Percentiles rank a stretch among this genome's conserved stretches.
Conservation (phyloP, 2,888 invertebrate species). For the Tuta absoluta region DNA sequence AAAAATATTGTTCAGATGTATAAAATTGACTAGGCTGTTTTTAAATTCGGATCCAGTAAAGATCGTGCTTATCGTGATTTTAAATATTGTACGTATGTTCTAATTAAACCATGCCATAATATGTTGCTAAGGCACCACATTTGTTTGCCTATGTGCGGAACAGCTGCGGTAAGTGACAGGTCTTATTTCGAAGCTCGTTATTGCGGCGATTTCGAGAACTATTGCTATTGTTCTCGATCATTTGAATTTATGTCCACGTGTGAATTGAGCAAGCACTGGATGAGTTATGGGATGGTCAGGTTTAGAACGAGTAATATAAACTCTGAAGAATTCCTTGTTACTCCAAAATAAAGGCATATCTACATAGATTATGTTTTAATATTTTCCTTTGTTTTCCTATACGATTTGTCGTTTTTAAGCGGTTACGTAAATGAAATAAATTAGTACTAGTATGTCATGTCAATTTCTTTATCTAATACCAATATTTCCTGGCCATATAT, state of each 20-base stretch:
- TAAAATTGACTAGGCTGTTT: too few species aligned
- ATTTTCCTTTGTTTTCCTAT: too few species aligned
- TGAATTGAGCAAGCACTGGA: background rate
- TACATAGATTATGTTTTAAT: too few species aligned
- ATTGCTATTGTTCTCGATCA: background rate
- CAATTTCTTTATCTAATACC: too few species aligned
- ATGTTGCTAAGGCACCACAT: background rate
- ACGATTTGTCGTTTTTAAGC: too few species aligned
- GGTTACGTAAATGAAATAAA: too few species aligned
- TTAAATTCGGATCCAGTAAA: background rate
- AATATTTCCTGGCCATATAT: too few species aligned
- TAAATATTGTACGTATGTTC: background rate
- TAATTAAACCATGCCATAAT: background rate
- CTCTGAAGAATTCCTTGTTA: background rate
- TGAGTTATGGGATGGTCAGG: background rate
- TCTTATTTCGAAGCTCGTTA: background rate
- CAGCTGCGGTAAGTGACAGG: background rate
- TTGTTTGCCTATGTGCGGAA: background rate
- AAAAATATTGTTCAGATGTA: too few species aligned
- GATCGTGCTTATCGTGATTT: background rate
- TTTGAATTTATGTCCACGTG: background rate
- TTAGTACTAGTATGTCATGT: too few species aligned
- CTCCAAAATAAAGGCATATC: too few species aligned
- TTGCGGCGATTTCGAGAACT: constrained; percentile 2
- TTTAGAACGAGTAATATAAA: background rate